phyloP scores from a whole-genome alignment of 2,797 vertebrate genomes.

The Momotus momota region DNA sequence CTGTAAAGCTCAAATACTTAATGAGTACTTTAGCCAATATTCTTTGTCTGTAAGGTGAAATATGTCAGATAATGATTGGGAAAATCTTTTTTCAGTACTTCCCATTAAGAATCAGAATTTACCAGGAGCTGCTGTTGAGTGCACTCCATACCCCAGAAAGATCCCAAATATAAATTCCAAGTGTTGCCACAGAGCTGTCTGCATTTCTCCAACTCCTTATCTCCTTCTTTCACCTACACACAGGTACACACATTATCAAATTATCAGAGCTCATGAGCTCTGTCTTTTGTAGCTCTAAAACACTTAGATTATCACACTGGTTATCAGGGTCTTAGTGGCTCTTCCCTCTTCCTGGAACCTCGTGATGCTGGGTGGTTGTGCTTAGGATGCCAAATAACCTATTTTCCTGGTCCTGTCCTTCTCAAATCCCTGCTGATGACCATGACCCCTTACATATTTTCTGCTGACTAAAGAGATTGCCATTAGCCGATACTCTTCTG shows the following conservation, averaged over 20 bases:
- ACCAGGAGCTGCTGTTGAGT: background rate
- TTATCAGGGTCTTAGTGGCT: background rate
- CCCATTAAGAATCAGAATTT: background rate
- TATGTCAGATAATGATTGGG: constrained; percentile 22
- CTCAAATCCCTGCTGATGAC: background rate
- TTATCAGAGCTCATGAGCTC: background rate
- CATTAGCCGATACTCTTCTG: background rate
- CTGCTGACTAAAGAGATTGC: background rate
- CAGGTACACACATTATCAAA: background rate
- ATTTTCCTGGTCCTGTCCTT: background rate
- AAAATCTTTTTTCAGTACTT: constrained; percentile 8
- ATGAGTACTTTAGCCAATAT: constrained; percentile 22
- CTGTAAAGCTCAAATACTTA: constrained; percentile 40
- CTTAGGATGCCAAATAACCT: background rate
- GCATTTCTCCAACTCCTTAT: background rate
- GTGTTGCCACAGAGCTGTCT: background rate
- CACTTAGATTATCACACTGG: background rate
- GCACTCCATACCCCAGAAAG: background rate
- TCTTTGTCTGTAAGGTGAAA: constrained; percentile 48
- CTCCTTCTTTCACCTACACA: background rate
- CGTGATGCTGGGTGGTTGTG: accelerated
- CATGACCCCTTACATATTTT: background rate
- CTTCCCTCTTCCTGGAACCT: background rate
- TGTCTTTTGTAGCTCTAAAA: background rate
- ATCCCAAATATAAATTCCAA: background rate